Evolutionary conservation across 2,888 invertebrate species (phyloP).

Genomic region (Mylabris sibirica): DNA sequence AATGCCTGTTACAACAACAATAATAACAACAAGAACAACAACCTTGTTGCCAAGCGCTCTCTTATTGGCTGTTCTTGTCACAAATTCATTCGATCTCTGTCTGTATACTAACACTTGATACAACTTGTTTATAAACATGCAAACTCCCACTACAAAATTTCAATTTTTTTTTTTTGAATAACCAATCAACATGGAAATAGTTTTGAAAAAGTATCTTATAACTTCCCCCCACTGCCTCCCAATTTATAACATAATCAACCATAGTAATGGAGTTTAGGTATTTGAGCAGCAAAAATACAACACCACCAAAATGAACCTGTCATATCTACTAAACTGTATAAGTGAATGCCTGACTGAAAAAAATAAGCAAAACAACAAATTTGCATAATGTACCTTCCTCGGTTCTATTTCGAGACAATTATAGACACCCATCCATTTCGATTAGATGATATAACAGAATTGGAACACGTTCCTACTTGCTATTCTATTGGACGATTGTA

Average conservation of each 20-base stretch:
- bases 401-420: conserved; percentile 47
- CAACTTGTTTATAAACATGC: conserved; percentile 47
- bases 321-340: background rate
- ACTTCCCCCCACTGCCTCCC: no score
- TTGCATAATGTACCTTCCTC: conserved; percentile 42
- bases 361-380: conserved; percentile 32
- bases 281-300: background rate
- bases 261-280: background rate
- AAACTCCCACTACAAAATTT: conserved; percentile 30
- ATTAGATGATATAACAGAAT: conserved; percentile 34
- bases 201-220: background rate
- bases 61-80: conserved; percentile 44
- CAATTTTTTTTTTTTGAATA: conserved; percentile 16
- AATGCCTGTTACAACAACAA: conserved; percentile 41
- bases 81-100: conserved; percentile 39
- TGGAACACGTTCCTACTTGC: conserved; percentile 28
- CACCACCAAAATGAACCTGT: conserved; percentile 6
- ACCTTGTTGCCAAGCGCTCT: conserved; percentile 55
- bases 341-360: conserved; percentile 16
- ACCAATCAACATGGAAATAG: conserved; percentile 19
- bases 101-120: conserved; percentile 31
- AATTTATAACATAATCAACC: background rate
- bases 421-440: conserved; percentile 30
- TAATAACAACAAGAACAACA: conserved; percentile 3
- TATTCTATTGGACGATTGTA: conserved; percentile 39